Evolutionary conservation across 2,113 vertebrate species (phyloP).

Genomic region (Tupaia tana): DNA sequence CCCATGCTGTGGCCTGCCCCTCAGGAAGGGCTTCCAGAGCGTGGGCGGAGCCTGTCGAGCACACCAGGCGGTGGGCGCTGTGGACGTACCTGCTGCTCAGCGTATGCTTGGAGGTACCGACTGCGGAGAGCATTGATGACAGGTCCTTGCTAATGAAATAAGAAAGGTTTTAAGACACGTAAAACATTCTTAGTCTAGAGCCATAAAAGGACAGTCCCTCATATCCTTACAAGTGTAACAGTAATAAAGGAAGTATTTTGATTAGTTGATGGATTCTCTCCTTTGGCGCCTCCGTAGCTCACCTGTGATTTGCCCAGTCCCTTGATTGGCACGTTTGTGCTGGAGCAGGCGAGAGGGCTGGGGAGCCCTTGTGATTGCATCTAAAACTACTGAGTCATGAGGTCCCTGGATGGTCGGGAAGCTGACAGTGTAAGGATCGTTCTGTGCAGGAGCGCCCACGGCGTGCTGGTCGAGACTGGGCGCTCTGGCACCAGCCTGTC

Average conservation of each 20-base stretch:
- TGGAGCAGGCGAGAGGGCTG: neutral
- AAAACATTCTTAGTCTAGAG: neutral
- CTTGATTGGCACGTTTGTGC: neutral
- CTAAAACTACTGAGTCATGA: neutral
- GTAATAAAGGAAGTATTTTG: neutral
- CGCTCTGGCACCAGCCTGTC: neutral
- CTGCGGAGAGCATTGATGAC: neutral
- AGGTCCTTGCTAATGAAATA: neutral
- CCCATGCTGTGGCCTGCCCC: neutral
- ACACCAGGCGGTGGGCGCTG: neutral
- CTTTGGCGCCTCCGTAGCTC: neutral
- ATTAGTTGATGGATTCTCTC: neutral
- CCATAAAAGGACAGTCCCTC: neutral
- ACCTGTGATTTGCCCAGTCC: neutral
- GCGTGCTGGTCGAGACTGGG: neutral
- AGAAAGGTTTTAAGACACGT: neutral
- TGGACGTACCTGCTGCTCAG: neutral
- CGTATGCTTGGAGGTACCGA: neutral
- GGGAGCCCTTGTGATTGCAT: neutral
- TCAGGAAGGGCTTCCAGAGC: neutral
- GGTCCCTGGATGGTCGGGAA: neutral
- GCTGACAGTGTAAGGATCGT: neutral
- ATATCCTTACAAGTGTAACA: neutral
- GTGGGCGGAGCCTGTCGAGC: too few relatives aligned
- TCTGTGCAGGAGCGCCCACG: neutral